A percentile compares a stretch with the other conserved stretches of the same genome.
Evolutionary conservation across 2,888 invertebrate species (phyloP).

Genomic region (Sesia bembeciformis): DNA sequence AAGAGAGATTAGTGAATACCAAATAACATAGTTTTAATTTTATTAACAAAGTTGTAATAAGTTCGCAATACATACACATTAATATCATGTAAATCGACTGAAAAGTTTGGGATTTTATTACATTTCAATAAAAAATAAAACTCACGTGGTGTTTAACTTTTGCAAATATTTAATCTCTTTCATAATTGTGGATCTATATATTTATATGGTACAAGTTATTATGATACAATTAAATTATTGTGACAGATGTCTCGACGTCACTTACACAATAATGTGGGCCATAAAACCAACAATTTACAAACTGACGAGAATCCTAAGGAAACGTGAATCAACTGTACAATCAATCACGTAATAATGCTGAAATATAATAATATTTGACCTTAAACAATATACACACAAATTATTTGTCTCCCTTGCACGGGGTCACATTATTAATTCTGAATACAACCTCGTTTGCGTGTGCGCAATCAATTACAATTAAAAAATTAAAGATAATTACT

Average conservation of each 20-base stretch:
- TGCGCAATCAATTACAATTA: constrained; percentile 63
- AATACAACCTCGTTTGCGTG: constrained; percentile 71
- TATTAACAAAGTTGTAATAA: constrained; percentile 12
- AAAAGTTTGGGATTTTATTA: constrained; percentile 27
- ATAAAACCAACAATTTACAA: constrained; percentile 45
- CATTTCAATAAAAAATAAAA: constrained; percentile 41
- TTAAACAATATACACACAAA: constrained; percentile 70
- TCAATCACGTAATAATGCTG: constrained; percentile 12
- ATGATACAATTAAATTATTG: constrained; percentile 65
- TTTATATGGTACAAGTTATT: constrained; percentile 73
- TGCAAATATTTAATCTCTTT: constrained; percentile 77
- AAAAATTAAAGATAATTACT: constrained; percentile 38
- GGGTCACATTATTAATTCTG: constrained; percentile 51
- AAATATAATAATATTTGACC: constrained; percentile 27
- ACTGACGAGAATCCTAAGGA: constrained; percentile 39
- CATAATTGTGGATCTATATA: constrained; percentile 76
- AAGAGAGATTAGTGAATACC: constrained; percentile 28
- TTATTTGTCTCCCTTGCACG: constrained; percentile 66
- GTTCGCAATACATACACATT: constrained; percentile 27
- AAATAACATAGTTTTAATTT: constrained; percentile 8
- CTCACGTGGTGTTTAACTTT: constrained; percentile 59
- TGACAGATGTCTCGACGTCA: constrained; percentile 46
- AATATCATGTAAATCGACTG: constrained; percentile 31
- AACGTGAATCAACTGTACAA: constrained; percentile 60
- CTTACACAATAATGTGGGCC: constrained; percentile 31